Evolutionary conservation across 1,140 invertebrate species (phyloP).

Genomic region (Ooceraea biroi): DNA sequence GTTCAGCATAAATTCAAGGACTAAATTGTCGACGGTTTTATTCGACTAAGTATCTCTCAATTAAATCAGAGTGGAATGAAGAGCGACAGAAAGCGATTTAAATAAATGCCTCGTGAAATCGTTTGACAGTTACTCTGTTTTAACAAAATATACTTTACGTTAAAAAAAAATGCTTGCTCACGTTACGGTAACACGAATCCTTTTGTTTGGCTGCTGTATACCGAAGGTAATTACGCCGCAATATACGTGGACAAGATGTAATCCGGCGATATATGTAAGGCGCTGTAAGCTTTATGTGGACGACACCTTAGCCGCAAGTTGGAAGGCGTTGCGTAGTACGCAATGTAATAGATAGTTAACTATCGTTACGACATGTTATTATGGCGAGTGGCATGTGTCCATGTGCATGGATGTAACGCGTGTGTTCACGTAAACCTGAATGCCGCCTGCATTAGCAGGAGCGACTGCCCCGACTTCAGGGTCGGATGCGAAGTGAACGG

Average conservation of each 20-base stretch:
- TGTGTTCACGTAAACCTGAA: slow-evolving; percentile 57
- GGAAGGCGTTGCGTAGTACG: slow-evolving; percentile 46
- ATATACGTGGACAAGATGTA: background rate
- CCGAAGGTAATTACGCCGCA: background rate
- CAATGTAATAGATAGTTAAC: slow-evolving; percentile 67
- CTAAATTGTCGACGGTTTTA: slow-evolving; percentile 4
- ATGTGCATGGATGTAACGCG: slow-evolving; percentile 38
- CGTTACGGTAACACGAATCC: background rate
- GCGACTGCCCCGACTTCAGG: slow-evolving; percentile 12
- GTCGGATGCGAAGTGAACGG: slow-evolving; percentile 42
- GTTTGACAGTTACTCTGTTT: background rate
- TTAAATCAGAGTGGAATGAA: background rate
- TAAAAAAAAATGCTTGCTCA: too few species aligned
- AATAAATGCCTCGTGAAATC: background rate
- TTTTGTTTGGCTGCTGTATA: background rate
- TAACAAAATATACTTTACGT: background rate
- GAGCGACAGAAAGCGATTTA: background rate
- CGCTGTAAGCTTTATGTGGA: slow-evolving; percentile 31
- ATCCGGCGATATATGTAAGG: background rate
- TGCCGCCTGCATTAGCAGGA: background rate
- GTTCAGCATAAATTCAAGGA: background rate
- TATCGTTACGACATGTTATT: slow-evolving; percentile 64
- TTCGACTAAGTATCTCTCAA: background rate
- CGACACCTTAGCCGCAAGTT: background rate
- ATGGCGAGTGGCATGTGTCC: slow-evolving; percentile 38